Conservation (phyloP, 2,888 invertebrate genomes). For the Crioceris asparagi region DNA sequence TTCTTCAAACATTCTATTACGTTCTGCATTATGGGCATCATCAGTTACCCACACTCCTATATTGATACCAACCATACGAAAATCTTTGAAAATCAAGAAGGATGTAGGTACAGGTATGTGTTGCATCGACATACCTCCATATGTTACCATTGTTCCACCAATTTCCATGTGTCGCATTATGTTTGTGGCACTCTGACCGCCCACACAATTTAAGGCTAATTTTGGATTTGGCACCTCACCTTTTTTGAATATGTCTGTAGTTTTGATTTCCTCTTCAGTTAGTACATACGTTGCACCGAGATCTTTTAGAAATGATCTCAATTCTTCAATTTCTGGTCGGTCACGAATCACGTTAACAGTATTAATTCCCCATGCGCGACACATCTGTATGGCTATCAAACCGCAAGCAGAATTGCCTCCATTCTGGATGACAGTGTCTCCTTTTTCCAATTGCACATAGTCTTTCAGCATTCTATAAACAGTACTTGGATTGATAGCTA, state of each 20-base stretch:
- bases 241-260: conserved; percentile 49
- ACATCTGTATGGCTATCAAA: conserved; percentile 85
- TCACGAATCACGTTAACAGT: conserved; percentile 80
- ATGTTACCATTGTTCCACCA: conserved; percentile 77
- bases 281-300: conserved; percentile 72
- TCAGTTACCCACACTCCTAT: conserved; percentile 73
- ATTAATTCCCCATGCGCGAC: conserved; percentile 62
- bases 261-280: conserved; percentile 70
- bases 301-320: conserved; percentile 52
- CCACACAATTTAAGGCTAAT: conserved; percentile 87
- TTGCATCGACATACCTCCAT: conserved; percentile 88
- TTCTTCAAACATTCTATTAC: conserved; percentile 63
- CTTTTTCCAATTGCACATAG: conserved; percentile 59
- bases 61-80: conserved; percentile 75
- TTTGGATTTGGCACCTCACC: conserved; percentile 52
- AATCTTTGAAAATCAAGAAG: conserved; percentile 73
- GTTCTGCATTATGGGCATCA: conserved; percentile 44
- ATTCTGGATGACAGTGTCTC: conserved; percentile 88
- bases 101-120: conserved; percentile 75
- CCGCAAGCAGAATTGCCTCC: conserved; percentile 94
- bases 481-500: conserved; percentile 91
- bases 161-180: conserved; percentile 61
- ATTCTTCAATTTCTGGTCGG: conserved; percentile 55
- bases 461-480: conserved; percentile 94
- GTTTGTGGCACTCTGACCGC: conserved; percentile 79